Evolutionary conservation across 2,888 invertebrate species (phyloP).

Genomic region (Mystacides longicornis): DNA sequence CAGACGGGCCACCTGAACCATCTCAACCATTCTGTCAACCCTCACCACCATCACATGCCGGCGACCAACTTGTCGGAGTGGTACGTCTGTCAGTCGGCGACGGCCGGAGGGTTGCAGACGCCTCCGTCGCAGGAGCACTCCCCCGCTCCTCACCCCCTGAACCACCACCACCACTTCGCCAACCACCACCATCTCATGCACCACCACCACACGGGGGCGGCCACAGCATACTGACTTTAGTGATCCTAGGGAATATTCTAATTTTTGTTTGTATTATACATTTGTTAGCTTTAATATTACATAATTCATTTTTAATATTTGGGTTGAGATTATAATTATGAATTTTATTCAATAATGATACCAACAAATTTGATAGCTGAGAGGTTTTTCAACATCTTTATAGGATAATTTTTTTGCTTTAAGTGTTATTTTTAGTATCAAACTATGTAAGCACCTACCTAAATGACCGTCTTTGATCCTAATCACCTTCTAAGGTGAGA

Average conservation of each 20-base stretch:
- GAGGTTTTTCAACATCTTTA: no score
- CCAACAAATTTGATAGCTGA: no score
- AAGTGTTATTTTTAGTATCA: no score
- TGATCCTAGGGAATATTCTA: conserved; percentile 40
- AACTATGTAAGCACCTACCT: no score
- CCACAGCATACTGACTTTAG: conserved; percentile 67
- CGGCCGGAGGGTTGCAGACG: conserved; percentile 55
- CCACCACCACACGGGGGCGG: conserved; percentile 52
- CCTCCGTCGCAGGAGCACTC: conserved; percentile 63
- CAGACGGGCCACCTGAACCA: conserved; percentile 31
- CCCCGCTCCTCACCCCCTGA: conserved; percentile 48
- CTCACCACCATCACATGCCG: conserved; percentile 33
- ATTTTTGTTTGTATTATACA: conserved; percentile 10
- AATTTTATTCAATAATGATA: no score
- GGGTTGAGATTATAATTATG: no score
- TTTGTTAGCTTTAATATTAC: background rate
- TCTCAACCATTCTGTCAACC: conserved; percentile 27
- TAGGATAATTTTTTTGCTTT: no score
- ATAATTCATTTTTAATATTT: no score
- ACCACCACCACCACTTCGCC: conserved; percentile 37
- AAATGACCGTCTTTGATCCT: no score
- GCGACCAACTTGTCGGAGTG: conserved; percentile 67
- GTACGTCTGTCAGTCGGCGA: conserved; percentile 72
- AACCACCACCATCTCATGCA: conserved; percentile 58
- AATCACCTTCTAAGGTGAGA: no score